Conservation (phyloP, 1,140 invertebrate genomes). For the Cyrtorhinus lividipennis region DNA sequence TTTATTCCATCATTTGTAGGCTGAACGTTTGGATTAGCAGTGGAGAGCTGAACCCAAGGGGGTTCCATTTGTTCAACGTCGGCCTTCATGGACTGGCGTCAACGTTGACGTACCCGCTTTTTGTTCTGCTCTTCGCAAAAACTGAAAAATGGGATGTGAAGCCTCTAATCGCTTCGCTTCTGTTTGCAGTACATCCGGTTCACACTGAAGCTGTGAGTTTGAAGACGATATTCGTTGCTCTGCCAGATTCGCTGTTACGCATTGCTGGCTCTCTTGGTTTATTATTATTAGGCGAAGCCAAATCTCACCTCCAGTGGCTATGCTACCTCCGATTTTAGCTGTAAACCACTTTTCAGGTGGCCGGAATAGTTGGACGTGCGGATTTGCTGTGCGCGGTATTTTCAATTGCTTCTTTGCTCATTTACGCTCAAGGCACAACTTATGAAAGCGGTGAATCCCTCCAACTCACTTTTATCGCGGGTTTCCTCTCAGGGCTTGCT, state of each 20-base stretch:
- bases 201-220: conserved; percentile 54
- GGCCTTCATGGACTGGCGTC: conserved; percentile 24
- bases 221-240: not conserved
- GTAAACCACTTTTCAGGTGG: no score
- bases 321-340: no score
- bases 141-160: conserved; percentile 26
- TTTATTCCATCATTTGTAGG: no score
- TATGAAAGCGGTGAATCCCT: not conserved
- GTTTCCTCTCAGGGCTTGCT: conserved; percentile 38
- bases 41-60: conserved; percentile 34
- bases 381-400: conserved; percentile 66
- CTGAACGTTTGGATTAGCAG: conserved; percentile 24
- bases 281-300: no score
- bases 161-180: conserved; percentile 46
- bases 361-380: conserved; percentile 58
- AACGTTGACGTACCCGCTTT: conserved; percentile 41
- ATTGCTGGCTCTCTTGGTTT: not conserved
- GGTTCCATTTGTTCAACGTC: conserved; percentile 37
- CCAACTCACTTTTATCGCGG: not conserved
- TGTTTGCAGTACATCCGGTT: conserved; percentile 75
- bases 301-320: no score
- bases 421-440: conserved; percentile 33
- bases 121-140: conserved; percentile 32
- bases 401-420: conserved; percentile 54
- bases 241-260: not conserved